These are phyloP conservation scores for Arctia plantaginis DNA, from an alignment of 2,888 invertebrate genomes.

Conservation along the genomic window DNA sequence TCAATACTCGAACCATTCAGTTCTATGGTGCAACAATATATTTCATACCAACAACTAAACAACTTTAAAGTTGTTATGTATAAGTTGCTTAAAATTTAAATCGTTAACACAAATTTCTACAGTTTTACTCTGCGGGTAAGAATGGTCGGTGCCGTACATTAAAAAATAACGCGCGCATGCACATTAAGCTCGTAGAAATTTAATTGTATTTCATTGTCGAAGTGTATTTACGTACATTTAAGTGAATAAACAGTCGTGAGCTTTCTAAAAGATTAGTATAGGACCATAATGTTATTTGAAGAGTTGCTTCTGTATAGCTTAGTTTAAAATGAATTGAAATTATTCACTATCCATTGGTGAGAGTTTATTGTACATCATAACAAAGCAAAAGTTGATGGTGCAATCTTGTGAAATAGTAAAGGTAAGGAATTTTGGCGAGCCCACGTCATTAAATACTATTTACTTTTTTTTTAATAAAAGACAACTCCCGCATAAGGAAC, in stretches of 20 bases:
- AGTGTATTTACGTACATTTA: slow-evolving; percentile 2
- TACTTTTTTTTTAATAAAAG: no score
- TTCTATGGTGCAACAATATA: no score
- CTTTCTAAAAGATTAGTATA: slow-evolving; percentile 5
- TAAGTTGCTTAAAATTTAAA: neutral
- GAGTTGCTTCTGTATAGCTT: neutral
- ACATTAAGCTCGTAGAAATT: neutral
- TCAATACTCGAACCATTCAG: no score
- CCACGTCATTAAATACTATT: neutral
- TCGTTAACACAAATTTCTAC: neutral
- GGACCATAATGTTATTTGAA: slow-evolving; percentile 1
- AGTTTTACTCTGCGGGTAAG: neutral
- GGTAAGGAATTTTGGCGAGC: neutral
- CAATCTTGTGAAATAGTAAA: neutral
- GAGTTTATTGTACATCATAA: slow-evolving; percentile 9
- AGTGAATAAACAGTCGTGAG: slow-evolving; percentile 2
- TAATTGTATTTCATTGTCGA: slow-evolving; percentile 10
- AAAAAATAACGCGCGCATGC: neutral
- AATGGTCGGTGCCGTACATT: neutral
- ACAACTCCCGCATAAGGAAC: no score
- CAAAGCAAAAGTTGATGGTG: neutral
- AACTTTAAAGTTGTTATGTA: no score
- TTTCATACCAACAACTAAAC: no score
- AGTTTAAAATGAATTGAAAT: slow-evolving; percentile 7
- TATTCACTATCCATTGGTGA: neutral